A percentile compares a stretch with the other conserved stretches of the same genome.
Evolutionary conservation across 2,797 vertebrate species (phyloP).

Genomic region (Hafferia zeledoni): DNA sequence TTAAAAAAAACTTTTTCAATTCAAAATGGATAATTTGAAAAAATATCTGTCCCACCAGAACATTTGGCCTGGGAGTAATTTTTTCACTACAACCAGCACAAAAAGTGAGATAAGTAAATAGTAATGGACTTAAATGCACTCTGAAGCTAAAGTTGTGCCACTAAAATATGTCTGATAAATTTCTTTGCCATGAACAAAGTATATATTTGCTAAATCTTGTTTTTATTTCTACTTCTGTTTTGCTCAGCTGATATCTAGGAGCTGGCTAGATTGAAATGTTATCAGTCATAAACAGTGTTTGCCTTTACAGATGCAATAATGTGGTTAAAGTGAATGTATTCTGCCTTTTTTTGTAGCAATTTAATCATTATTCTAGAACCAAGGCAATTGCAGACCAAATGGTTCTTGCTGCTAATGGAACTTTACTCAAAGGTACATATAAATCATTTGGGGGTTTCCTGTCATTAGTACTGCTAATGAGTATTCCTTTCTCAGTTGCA

Average conservation of each 20-base stretch:
- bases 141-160: neutral
- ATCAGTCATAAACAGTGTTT: neutral
- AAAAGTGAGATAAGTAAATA: neutral
- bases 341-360: constrained; percentile 79
- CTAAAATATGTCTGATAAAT: neutral
- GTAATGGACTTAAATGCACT: neutral
- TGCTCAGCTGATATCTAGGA: neutral
- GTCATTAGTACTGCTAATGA: neutral
- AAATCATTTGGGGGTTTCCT: neutral
- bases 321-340: neutral
- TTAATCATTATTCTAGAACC: constrained; percentile 93
- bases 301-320: neutral
- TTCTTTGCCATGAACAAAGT: neutral
- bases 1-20: neutral
- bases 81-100: neutral
- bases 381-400: constrained; percentile 92
- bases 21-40: neutral
- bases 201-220: neutral
- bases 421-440: constrained; percentile 82
- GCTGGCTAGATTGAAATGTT: neutral
- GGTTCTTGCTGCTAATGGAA: constrained; percentile 87
- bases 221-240: neutral
- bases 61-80: neutral
- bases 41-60: neutral
- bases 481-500: neutral